Base-by-base conservation (phyloP, 1,140 invertebrate genomes). In the Conus betulinus region DNA sequence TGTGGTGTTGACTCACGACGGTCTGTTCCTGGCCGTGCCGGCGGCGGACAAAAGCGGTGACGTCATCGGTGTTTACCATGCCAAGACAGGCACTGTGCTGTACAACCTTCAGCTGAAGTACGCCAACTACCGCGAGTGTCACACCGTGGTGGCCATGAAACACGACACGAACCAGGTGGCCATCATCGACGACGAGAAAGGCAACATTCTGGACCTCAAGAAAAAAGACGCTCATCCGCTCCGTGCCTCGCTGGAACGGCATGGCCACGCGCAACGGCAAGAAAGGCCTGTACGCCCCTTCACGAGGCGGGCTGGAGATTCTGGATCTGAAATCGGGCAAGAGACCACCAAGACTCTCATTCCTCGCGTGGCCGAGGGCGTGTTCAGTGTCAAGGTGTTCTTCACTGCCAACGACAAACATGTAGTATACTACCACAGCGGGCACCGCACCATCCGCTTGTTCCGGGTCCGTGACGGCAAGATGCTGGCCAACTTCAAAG, bases 381-480 rank as follows among this genome's bases (percentile, higher is more conserved):
- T 99, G 0, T 99, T 99, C 94, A 98, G 97, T 20, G 98, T 99
- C 51, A 98, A 98, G 90, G 98, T 98, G 82, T 97, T 98, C 95
- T 99, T 99, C 94, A 99, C 98, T 71, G 97, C 97, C 90, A 98
- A 97, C 15, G 98, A 99, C 92, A 97, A 98, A 91, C 99, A 99
- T 92, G 98, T 99, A 8, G 96, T 99, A 5, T 99, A 99, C 94
- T 99, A 99, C 92, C 98, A 99, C 94, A 98, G 98, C 91, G 98
- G 98, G 13, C 97, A 97, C 90, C 98, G 99, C 95, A 99, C 98
- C 13, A 96, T 99, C 81, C 96, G 98, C 88, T 97, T 99, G 11
- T 99, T 99, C 94, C 97, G 98, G 92, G 97, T 98, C 6, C 95
- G 96, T 3, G 98, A 99, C 94, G 98, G 98, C 1, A 96, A 97